phyloP scores from a whole-genome alignment of 92 coral and sea anemone genomes.

The Epizoanthus fatuus region DNA sequence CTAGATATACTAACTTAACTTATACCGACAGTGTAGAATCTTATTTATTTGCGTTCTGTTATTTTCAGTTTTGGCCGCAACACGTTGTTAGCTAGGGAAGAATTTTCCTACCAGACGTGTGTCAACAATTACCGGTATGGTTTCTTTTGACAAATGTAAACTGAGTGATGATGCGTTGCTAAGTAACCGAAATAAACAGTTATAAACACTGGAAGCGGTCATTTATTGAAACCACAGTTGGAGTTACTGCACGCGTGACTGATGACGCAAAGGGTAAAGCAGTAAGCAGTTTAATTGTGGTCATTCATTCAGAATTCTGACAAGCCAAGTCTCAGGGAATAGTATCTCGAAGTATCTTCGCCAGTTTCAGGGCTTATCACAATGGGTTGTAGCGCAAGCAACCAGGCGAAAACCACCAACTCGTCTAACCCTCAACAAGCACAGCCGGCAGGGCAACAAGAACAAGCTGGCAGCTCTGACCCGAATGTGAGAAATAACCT shows the following conservation, averaged over 20 bases:
- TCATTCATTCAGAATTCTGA: constrained; percentile 16
- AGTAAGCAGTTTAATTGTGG: background rate
- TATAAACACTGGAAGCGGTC: constrained; percentile 27
- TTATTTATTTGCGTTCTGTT: no score
- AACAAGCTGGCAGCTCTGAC: background rate
- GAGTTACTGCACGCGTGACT: constrained; percentile 29
- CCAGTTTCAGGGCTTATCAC: constrained; percentile 6
- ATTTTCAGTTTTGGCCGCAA: no score
- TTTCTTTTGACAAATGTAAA: constrained; percentile 37
- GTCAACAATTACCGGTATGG: constrained; percentile 24
- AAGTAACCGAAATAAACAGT: constrained; percentile 40
- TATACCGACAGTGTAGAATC: no score
- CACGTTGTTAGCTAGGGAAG: background rate
- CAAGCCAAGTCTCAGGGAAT: background rate
- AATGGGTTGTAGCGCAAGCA: constrained; percentile 89
- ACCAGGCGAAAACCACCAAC: constrained; percentile 61
- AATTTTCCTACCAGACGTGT: constrained; percentile 7
- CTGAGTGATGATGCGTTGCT: constrained; percentile 24
- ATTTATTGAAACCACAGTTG: background rate
- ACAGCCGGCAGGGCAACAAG: constrained; percentile 31
- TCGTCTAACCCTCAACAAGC: constrained; percentile 44
- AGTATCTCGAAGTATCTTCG: background rate
- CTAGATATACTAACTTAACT: no score
- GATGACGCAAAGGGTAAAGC: background rate
- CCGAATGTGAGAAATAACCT: constrained; percentile 10